Evolutionary conservation across 1,140 invertebrate species (phyloP), one percentile per base, ranked within the genome.

Genomic region (Drepana arcuata): DNA sequence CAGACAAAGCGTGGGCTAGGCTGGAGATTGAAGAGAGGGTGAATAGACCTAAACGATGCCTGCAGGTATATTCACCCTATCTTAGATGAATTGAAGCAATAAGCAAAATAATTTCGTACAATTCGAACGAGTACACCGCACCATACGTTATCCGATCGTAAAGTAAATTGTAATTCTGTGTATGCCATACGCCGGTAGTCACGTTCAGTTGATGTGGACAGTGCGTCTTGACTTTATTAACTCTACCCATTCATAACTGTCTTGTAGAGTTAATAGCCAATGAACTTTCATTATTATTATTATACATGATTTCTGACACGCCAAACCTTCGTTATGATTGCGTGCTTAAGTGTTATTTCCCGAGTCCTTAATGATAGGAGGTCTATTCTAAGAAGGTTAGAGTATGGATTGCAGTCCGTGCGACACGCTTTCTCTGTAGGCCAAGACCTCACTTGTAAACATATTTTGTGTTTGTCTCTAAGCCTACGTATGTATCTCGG

Each of bases 91-190:
- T n/a, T n/a, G n/a, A n/a, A n/a, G n/a, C n/a, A n/a, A n/a, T n/a
- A n/a, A n/a, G n/a, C n/a, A n/a, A n/a, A n/a, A n/a, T n/a, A n/a
- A n/a, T n/a, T n/a, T n/a, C n/a, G n/a, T n/a, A n/a, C n/a, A n/a
- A n/a, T n/a, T n/a, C n/a, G n/a, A n/a, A n/a, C n/a, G n/a, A n/a
- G n/a, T n/a, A n/a, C n/a, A n/a, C n/a, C n/a, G n/a, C n/a, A n/a
- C n/a, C n/a, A n/a, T n/a, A n/a, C n/a, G n/a, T n/a, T n/a, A n/a
- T 44, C 56, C 49, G 57, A 58, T 59, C 48, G 49, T 71, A 51
- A 60, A 60, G 31, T 55, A 56, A 54, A 58, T 71, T 68, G 56
- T 47, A 54, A 74, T 74, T 71, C 70, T 48, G 35, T 61, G 50
- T 36, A 36, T 31, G 40, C 34, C 32, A 34, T 41, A 39, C 44